Base-by-base conservation (phyloP, 2,113 vertebrate species). In the Zingel zingel region DNA sequence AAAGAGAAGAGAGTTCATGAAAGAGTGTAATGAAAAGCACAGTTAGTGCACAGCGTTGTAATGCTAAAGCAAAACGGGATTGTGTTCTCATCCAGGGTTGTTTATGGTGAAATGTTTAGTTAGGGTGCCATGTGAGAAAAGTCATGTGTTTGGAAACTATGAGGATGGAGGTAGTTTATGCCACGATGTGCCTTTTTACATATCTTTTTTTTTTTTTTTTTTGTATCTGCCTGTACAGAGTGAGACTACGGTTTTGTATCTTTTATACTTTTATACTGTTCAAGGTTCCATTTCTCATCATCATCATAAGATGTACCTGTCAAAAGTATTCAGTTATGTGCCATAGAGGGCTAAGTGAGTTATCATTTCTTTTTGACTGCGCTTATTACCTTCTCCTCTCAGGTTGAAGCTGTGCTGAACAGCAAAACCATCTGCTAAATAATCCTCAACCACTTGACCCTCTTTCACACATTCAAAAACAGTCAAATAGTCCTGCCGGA, bases 161-260 rank as follows among this genome's bases (percentile, higher is more conserved):
- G 61, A 73, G 62, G 57, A 64, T 45, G 14, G 48, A 73, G 33
- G 47, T 39, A 63, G 61, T 65, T 78, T 21, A 73, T 79, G 50
- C 65, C 71, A 9, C 13, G 2, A 50, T 67, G 79, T 81, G 66
- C 58, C 81, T 88, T 86, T 86, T 82, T 45, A 59, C 25, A 79
- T 39, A 27, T 50, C 5, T 63, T 71, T 54, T 61, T 30, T 67
- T 63, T 71, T 54, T 61, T 30, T 67, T 68, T 43, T 64, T 33
- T 33, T 33, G 1, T 66, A 56, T 39, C 21, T 83, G 30, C 45
- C 11, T 90, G 83, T 92, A 87, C 51, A 88, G 62, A 86, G 69
- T 77, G 74, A 85, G 57, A 91, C 91, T 91, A 84, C 88, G 91
- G 86, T 91, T 88, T 65, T 84, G 12, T 90, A 50, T 81, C 73